These are phyloP conservation scores for Probaryconus sp. DNA, from an alignment of 1,140 invertebrate genomes.

Conservation along the genomic window DNA sequence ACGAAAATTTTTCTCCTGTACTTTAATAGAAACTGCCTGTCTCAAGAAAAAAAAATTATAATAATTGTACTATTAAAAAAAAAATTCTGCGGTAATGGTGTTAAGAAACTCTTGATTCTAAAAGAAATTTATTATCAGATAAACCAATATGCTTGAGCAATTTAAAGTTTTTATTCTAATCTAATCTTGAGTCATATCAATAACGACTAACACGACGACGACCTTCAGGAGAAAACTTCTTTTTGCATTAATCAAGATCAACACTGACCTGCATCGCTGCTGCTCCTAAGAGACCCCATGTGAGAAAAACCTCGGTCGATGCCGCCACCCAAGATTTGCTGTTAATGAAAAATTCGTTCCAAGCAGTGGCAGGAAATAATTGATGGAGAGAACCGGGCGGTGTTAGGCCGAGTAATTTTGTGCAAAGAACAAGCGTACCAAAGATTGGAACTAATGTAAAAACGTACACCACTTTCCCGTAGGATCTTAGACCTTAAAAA, in stretches of 20 bases:
- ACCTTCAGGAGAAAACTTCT: not conserved
- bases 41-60: too few species aligned
- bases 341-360: constrained; percentile 91
- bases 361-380: constrained; percentile 86
- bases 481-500: constrained; percentile 84
- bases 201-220: too few species aligned
- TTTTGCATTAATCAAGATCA: constrained; percentile 1
- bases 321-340: constrained; percentile 87
- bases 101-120: too few species aligned
- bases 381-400: constrained; percentile 82
- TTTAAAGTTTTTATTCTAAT: too few species aligned
- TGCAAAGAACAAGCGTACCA: constrained; percentile 85
- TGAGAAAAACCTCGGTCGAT: constrained; percentile 91
- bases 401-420: constrained; percentile 85
- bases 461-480: constrained; percentile 89
- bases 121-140: too few species aligned
- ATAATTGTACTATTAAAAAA: too few species aligned
- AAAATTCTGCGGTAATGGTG: too few species aligned
- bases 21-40: too few species aligned
- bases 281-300: constrained; percentile 92
- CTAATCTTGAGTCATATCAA: too few species aligned
- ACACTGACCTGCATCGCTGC: constrained; percentile 86
- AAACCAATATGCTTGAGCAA: too few species aligned
- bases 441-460: constrained; percentile 86
- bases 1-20: too few species aligned